Base-by-base conservation (phyloP, 2,888 invertebrate species). In the Entomobrya multifasciata region DNA sequence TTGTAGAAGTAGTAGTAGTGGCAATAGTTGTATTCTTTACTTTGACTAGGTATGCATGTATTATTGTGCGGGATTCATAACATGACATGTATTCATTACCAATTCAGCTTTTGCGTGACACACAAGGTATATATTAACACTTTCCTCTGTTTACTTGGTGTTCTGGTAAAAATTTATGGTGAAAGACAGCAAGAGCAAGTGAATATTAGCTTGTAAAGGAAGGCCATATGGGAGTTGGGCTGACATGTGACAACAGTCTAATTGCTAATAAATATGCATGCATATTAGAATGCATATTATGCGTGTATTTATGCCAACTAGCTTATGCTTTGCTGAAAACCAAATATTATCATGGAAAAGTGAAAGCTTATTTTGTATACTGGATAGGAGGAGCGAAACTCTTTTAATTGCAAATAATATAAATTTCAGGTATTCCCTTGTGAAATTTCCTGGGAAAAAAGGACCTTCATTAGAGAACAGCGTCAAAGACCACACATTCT, bases 201-300 rank as follows among this genome's bases (percentile, higher is more conserved):
- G 52, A 49, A 17, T 49, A n/a, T 72, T 49, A 1, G 72, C 72
- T 20, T 72, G 52, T 49, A 3, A 55, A 20, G 55, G 41, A 47
- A 62, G n/a, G 20, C 60, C 77, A 77, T 57, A 70, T 30, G 67
- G 67, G 57, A 70, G 41, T 77, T 72, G 44, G 52, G 55, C 25
- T 84, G 84, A 77, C 67, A 84, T 77, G 84, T 84, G 84, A 84
- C 84, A 84, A 84, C 84, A 84, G 41, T 20, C 84, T 84, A 84
- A 84, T 84, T 84, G 84, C 84, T 78, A 84, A 77, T 84, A 84
- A 84, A 84, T 84, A 84, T 84, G 84, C 47, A 84, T 84, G 77
- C 57, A 44, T 44, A 65, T n/a, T 11, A 57, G 27, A 74, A 20
- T n/a, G 13, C 20, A 22, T 57, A 22, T 17, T 36, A 36, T 76